Percentiles rank a stretch among this genome's conserved stretches.
phyloP scores from a whole-genome alignment of 2,797 vertebrate species.

The Oceanodroma leucorhoa region DNA sequence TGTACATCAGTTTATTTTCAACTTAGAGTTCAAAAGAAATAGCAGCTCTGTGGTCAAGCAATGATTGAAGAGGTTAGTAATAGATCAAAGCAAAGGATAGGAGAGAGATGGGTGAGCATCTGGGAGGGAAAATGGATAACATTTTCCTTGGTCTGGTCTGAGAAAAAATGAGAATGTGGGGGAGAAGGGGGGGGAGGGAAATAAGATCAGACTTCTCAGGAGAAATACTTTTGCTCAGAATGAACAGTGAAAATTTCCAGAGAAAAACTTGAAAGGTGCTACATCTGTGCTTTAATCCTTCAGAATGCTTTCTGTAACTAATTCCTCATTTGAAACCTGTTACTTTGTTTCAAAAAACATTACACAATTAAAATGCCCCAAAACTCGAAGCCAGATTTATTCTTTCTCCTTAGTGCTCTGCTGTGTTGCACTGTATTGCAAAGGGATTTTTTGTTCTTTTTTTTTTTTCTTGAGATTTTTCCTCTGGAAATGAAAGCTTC shows the following conservation, averaged over 20 bases:
- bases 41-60: constrained; percentile 29
- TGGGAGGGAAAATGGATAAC: constrained; percentile 25
- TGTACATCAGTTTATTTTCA: constrained; percentile 25
- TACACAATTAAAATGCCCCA: background rate
- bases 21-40: constrained; percentile 48
- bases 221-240: background rate
- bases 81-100: constrained; percentile 46
- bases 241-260: background rate
- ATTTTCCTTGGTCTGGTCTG: constrained; percentile 2
- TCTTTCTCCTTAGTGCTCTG: background rate
- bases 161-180: background rate
- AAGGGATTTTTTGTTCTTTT: background rate
- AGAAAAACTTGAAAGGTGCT: background rate
- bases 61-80: constrained; percentile 39
- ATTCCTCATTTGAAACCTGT: background rate
- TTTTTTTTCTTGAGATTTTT: background rate
- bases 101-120: constrained; percentile 7
- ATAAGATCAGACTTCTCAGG: background rate
- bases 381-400: background rate
- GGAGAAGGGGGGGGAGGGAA: background rate
- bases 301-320: background rate
- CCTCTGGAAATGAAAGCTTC: background rate
- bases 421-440: background rate
- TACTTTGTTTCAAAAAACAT: background rate
- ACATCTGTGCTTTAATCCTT: background rate